Evolutionary conservation across 2,113 vertebrate genomes (phyloP), one percentile per base, ranked within the genome.

Genomic region (Pelecanus crispus): DNA sequence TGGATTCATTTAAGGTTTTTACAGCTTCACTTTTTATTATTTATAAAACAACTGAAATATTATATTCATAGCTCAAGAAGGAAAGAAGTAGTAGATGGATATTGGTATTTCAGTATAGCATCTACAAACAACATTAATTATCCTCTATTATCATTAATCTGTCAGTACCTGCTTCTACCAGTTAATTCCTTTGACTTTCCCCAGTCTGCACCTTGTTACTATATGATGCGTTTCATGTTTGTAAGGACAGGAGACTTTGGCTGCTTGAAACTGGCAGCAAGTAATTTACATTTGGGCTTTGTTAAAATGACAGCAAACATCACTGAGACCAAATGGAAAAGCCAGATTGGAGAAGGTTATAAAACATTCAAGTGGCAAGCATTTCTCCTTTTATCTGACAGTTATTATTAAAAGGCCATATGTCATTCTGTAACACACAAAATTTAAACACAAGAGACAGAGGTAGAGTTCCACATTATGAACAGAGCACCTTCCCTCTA

Each of bases 251-350:
- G 86, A 96, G 85, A 96, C 90, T 95, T 90, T 91, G 94, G 94
- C 96, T 98, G 98, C 94, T 97, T 63, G 34, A 89, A 97, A 93
- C 94, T 97, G 97, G 97, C 92, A 97, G 97, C 97, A 97, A 94
- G 94, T 96, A 95, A 95, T 97, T 97, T 98, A 98, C 96, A 98
- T 96, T 97, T 98, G 98, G 94, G 80, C 95, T 97, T 97, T 92
- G 94, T 98, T 97, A 97, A 96, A 94, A 95, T 82, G 96, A 96
- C 89, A 97, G 91, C 84, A 80, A 95, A 81, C 92, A 97, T 96
- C 96, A 95, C 4, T 97, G 96, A 97, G 94, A 95, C 88, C 93
- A 97, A 98, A 98, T 88, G 83, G 66, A 96, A 96, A 96, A 95
- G 49, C 68, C 94, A 96, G 92, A 95, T 12, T 95, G 79, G 61